Conservation (phyloP, 2,888 invertebrate genomes). For the Fragum whitleyi region DNA sequence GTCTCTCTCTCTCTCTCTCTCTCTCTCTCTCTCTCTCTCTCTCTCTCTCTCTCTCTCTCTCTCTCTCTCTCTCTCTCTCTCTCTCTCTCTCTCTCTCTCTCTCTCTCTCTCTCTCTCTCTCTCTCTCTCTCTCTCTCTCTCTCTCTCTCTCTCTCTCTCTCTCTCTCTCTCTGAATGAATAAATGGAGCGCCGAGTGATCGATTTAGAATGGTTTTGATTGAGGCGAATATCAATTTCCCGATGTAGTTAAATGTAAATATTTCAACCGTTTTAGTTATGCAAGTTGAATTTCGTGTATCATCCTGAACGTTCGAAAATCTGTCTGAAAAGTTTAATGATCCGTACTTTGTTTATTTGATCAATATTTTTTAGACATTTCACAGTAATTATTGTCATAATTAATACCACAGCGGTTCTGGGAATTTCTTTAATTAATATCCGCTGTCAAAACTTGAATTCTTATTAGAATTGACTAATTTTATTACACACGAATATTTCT, state of each 20-base stretch:
- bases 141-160: background rate
- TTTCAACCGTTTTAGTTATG: too few species aligned
- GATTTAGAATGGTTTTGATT: too few species aligned
- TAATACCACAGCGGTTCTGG: background rate
- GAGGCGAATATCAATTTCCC: too few species aligned
- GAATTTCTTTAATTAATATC: background rate
- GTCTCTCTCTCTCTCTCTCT: background rate
- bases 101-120: background rate
- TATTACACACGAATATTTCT: background rate
- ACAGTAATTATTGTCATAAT: background rate
- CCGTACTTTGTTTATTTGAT: too few species aligned
- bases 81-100: background rate
- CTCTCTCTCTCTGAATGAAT: too few species aligned
- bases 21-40: background rate
- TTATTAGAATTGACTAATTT: background rate
- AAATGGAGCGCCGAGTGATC: too few species aligned
- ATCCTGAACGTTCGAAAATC: too few species aligned
- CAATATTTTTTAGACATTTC: background rate
- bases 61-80: background rate
- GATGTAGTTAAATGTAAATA: too few species aligned
- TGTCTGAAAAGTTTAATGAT: too few species aligned
- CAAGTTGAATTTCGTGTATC: too few species aligned
- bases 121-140: background rate
- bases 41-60: conserved; percentile 7
- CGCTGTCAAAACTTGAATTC: background rate